These are phyloP conservation scores for Thalpophila matura DNA, from an alignment of 2,888 invertebrate species.

Conservation along the genomic window DNA sequence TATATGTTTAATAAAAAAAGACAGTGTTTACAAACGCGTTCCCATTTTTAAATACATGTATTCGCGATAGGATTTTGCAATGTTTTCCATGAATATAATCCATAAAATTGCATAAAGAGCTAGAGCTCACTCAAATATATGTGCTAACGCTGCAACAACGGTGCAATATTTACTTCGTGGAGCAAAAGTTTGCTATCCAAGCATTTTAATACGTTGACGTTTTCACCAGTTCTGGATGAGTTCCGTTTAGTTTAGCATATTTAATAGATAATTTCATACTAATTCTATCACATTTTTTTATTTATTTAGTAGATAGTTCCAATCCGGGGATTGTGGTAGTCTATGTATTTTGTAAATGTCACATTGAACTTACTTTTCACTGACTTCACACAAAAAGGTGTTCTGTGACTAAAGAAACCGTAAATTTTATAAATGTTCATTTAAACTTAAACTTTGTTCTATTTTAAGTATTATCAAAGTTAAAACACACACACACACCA, in stretches of 20 bases:
- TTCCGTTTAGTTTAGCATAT: too few relatives aligned
- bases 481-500: too few relatives aligned
- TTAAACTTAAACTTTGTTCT: conserved; percentile 2
- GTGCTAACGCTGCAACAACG: not conserved
- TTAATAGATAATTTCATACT: too few relatives aligned
- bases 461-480: not conserved
- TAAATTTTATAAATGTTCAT: conserved; percentile 8
- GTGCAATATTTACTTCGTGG: conserved; percentile 10
- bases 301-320: too few relatives aligned
- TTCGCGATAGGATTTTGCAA: not conserved
- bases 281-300: too few relatives aligned
- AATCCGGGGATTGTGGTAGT: too few relatives aligned
- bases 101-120: conserved; percentile 24
- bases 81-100: conserved; percentile 33
- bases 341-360: too few relatives aligned
- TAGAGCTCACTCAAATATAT: conserved; percentile 2
- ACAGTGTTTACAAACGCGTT: not conserved
- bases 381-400: conserved; percentile 19
- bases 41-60: not conserved
- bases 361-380: conserved; percentile 26
- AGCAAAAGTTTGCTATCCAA: too few relatives aligned
- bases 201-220: not conserved
- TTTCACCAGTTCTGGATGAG: too few relatives aligned
- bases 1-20: not conserved
- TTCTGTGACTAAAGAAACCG: conserved; percentile 9